Percentiles rank a stretch among this genome's conserved stretches.
Evolutionary conservation across 2,888 invertebrate species (phyloP).

Genomic region (Ramazzottius varieornatus): DNA sequence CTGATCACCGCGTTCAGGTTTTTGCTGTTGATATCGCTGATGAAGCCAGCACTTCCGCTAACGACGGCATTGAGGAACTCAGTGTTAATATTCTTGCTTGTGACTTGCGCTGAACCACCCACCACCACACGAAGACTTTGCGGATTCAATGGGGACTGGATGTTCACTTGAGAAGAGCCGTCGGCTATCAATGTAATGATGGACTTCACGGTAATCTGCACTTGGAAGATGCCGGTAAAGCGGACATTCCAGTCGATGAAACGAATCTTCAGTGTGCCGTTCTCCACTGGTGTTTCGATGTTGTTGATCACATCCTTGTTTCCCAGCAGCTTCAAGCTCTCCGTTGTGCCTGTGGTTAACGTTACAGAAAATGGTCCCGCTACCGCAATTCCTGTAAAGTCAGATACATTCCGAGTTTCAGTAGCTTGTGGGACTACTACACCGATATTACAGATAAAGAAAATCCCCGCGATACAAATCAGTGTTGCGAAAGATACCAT

Average conservation of each 20-base stretch:
- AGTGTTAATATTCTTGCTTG: background rate
- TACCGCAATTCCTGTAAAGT: background rate
- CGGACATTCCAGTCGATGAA: background rate
- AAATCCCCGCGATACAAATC: too few species aligned
- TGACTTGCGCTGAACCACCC: background rate
- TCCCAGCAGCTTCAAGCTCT: background rate
- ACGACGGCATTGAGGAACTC: background rate
- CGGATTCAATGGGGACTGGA: background rate
- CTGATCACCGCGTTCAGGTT: background rate
- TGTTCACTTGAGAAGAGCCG: background rate
- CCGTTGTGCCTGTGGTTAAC: background rate
- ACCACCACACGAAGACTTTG: background rate
- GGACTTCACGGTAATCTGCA: background rate
- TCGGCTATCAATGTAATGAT: background rate
- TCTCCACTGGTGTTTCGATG: background rate
- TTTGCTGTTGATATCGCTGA: background rate
- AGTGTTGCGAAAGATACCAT: too few species aligned
- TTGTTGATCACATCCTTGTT: background rate
- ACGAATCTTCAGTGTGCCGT: background rate
- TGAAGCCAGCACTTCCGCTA: background rate
- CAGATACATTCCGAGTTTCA: background rate
- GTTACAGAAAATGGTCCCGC: background rate
- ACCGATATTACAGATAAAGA: too few species aligned
- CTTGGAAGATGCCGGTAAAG: background rate
- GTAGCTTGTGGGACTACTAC: too few species aligned